Conservation (phyloP, 2,797 vertebrate species). For the Leptatherina wallacei region DNA sequence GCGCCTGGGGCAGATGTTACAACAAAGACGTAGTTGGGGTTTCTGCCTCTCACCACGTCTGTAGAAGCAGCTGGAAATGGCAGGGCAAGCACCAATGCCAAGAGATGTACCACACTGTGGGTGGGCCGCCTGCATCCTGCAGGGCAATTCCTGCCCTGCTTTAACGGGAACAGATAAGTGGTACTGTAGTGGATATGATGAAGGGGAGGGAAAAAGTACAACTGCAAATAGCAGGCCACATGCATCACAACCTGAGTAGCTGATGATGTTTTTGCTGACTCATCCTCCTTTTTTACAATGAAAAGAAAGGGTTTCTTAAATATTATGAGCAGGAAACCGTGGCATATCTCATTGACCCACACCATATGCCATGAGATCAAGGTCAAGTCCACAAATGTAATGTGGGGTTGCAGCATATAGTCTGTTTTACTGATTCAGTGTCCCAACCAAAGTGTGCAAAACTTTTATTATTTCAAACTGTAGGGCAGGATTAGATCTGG, state of each 20-base stretch:
- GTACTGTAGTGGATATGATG: conserved; percentile 68
- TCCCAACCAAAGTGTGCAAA: not conserved
- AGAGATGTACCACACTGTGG: conserved; percentile 72
- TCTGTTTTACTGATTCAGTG: not conserved
- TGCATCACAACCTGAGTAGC: conserved; percentile 45
- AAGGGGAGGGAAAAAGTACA: conserved; percentile 40
- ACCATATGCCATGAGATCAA: not conserved
- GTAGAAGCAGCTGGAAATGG: conserved; percentile 53
- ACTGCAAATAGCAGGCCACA: conserved; percentile 58
- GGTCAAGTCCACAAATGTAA: conserved; percentile 7
- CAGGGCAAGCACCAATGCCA: conserved; percentile 68
- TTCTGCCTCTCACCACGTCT: conserved; percentile 51
- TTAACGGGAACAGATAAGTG: conserved; percentile 82
- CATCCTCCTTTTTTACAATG: conserved; percentile 35
- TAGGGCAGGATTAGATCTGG: not conserved
- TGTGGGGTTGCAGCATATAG: not conserved
- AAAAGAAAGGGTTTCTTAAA: conserved; percentile 30
- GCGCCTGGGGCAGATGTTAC: conserved; percentile 60
- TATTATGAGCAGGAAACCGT: conserved; percentile 20
- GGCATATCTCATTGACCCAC: conserved; percentile 22
- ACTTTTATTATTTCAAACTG: not conserved
- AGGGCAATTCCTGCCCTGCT: conserved; percentile 76
- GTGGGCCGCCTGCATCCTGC: conserved; percentile 76
- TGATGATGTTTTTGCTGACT: conserved; percentile 58
- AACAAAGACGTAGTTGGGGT: conserved; percentile 44